phyloP scores from a whole-genome alignment of 2,888 invertebrate genomes.

The Sphaerolaimus hirsutus region DNA sequence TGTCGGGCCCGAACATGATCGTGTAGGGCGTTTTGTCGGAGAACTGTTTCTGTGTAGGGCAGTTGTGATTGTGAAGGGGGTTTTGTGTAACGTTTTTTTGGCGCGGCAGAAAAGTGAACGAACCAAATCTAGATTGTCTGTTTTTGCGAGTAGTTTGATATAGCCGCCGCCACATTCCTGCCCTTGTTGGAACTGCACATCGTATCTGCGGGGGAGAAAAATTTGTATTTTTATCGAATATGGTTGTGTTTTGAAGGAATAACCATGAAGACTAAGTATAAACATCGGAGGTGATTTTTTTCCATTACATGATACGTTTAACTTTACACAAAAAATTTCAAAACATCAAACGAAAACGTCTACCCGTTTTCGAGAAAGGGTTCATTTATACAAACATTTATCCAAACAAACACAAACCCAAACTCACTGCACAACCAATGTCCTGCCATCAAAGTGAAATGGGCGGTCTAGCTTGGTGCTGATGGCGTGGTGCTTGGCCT shows the following conservation, averaged over 20 bases:
- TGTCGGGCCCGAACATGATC: conserved; percentile 99
- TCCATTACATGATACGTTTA: too few species aligned
- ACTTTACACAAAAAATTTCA: too few species aligned
- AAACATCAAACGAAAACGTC: too few species aligned
- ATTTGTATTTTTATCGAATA: not conserved
- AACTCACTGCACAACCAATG: conserved; percentile 61
- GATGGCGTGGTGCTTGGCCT: conserved; percentile 87
- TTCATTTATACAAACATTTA: too few species aligned
- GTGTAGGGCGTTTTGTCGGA: conserved; percentile 88
- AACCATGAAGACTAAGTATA: too few species aligned
- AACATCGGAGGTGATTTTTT: too few species aligned
- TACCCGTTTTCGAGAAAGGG: too few species aligned
- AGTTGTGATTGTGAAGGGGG: too few species aligned
- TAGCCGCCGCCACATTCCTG: conserved; percentile 98
- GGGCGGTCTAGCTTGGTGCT: conserved; percentile 49
- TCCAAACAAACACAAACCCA: not conserved
- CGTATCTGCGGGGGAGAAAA: conserved; percentile 26
- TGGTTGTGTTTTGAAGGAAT: not conserved
- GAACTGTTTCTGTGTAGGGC: conserved; percentile 47
- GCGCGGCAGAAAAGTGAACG: conserved; percentile 4
- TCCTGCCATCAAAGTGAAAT: conserved; percentile 55
- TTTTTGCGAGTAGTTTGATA: conserved; percentile 61
- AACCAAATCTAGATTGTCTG: conserved; percentile 39
- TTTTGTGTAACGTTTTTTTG: too few species aligned
- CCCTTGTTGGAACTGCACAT: conserved; percentile 57